Conservation (phyloP, 2,113 vertebrate species). For the Silurus glanis region DNA sequence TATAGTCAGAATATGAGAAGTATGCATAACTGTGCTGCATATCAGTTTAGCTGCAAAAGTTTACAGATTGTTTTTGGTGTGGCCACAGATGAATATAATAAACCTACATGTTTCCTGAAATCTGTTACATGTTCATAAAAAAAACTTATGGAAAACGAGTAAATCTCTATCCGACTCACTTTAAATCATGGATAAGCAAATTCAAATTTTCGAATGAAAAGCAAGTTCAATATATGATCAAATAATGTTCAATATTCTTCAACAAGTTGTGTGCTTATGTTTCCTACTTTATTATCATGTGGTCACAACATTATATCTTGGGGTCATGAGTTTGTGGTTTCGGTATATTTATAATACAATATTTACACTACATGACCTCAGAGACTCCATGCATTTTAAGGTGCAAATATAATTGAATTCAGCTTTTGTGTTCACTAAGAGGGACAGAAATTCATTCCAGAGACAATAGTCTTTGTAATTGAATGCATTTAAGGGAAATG, state of each 20-base stretch:
- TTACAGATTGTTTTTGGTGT: not conserved
- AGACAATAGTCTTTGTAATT: not conserved
- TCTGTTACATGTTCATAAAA: not conserved
- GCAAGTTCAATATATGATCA: no score
- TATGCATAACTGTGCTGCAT: not conserved
- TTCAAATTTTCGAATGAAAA: no score
- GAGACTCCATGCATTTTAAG: not conserved
- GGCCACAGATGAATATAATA: not conserved
- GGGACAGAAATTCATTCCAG: not conserved
- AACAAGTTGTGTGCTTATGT: not conserved
- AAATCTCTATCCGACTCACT: not conserved
- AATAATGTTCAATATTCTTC: no score
- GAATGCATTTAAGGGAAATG: not conserved
- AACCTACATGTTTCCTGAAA: not conserved
- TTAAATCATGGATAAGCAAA: not conserved
- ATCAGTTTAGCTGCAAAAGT: not conserved
- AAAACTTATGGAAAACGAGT: not conserved
- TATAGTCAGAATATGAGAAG: not conserved
- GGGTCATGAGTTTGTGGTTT: not conserved
- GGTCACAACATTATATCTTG: not conserved
- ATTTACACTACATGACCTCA: not conserved
- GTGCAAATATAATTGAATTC: not conserved
- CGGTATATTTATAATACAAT: not conserved
- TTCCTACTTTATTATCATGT: not conserved
- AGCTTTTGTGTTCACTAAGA: not conserved